Evolutionary conservation across 2,888 invertebrate genomes (phyloP), one percentile per base, ranked within the genome.

Genomic region (Rhagonycha lutea): DNA sequence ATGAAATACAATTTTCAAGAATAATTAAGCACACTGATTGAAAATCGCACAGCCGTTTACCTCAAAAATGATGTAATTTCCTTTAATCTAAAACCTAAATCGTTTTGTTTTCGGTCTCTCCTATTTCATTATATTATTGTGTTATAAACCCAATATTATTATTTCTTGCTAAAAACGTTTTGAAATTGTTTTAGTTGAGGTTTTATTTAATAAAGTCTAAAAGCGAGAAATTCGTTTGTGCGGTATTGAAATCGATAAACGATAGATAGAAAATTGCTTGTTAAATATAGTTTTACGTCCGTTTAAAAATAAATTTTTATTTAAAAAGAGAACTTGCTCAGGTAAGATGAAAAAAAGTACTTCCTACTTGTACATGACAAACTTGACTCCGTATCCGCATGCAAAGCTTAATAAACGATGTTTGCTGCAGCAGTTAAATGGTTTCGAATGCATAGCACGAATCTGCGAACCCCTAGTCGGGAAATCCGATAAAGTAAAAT

Each of bases 191-290:
- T 47, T 47, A n/a, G 47, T 47, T 47, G 47, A 47, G 47, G 47
- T 63, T 65, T 71, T 24, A 72, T 72, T 72, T 72, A 68, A 72
- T 72, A 72, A 72, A 72, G 14, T 47, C 68, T 65, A 61, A 29
- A 72, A 68, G 68, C 72, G 68, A 61, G 61, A 72, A 72, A 67
- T 61, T 72, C 68, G 72, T 72, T 72, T 72, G 29, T 28, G 68
- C 24, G 18, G 11, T 24, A 68, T 26, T 68, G 60, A 72, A 72
- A 72, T 72, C 72, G 68, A 72, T 68, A 72, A 68, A 29, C 67
- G 68, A 72, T 72, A 72, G 72, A 72, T 62, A 61, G 72, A 28
- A 72, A 72, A 72, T 68, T 72, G 68, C 18, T 61, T 72, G 23
- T 32, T 14, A 28, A 61, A 68, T 47, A 68, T 72, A 72, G 68